Percentiles rank a stretch among this genome's conserved stretches.
Evolutionary conservation across 2,888 invertebrate genomes (phyloP).

Genomic region (Sinopyrophorus schimmeli): DNA sequence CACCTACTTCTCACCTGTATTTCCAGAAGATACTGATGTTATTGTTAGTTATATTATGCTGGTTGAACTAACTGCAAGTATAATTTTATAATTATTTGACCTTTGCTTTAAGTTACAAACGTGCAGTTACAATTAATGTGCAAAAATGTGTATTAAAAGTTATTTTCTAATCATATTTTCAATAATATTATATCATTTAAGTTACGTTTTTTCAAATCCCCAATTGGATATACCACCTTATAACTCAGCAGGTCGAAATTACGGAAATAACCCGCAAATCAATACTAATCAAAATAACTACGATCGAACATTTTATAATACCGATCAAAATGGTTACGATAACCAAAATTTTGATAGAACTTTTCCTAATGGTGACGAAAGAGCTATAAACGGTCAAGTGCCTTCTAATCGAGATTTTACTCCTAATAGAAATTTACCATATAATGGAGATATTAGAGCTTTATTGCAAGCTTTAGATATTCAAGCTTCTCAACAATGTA

Average conservation of each 20-base stretch:
- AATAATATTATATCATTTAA: constrained; percentile 13
- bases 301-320: constrained; percentile 3
- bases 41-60: constrained; percentile 46
- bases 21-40: constrained; percentile 43
- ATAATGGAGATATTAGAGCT: constrained; percentile 53
- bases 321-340: constrained; percentile 3
- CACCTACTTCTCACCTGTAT: constrained; percentile 47
- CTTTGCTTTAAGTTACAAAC: constrained; percentile 4
- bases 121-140: constrained; percentile 4
- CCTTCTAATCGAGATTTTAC: constrained; percentile 12
- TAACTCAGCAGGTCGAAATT: constrained; percentile 18
- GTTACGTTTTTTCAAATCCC: constrained; percentile 17
- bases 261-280: constrained; percentile 24
- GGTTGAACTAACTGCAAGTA: constrained; percentile 38
- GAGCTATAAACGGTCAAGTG: constrained; percentile 4
- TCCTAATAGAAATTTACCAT: constrained; percentile 14
- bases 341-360: constrained; percentile 5
- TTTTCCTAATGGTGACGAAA: constrained; percentile 8
- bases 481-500: constrained; percentile 78
- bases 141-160: constrained; percentile 4
- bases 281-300: constrained; percentile 6
- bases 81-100: constrained; percentile 15
- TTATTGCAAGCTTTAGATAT: constrained; percentile 73
- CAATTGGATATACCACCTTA: constrained; percentile 41
- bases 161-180: not conserved